These are phyloP conservation scores for Sebastes taczanowskii DNA, from an alignment of 2,797 vertebrate species.

Conservation along the genomic window DNA sequence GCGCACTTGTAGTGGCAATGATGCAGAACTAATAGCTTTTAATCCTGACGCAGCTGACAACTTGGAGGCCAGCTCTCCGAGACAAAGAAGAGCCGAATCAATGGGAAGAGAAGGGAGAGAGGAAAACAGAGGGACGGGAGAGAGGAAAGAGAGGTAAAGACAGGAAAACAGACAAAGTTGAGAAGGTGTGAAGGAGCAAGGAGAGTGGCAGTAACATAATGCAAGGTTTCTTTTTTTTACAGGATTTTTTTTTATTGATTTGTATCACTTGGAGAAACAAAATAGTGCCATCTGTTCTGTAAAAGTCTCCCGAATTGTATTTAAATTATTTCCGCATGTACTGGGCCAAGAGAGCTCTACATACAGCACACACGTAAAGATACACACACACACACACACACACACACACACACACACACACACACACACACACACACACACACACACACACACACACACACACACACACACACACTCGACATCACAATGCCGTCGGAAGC, in stretches of 20 bases:
- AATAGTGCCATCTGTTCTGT: slow-evolving; percentile 21
- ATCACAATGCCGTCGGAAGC: slow-evolving; percentile 39
- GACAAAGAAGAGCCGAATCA: slow-evolving; percentile 82
- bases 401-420: background rate
- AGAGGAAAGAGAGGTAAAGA: background rate
- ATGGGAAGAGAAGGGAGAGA: slow-evolving; percentile 60
- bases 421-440: too few relatives aligned
- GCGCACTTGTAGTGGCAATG: slow-evolving; percentile 84
- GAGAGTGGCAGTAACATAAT: background rate
- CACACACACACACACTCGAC: background rate
- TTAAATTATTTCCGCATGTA: background rate
- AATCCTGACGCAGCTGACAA: slow-evolving; percentile 88
- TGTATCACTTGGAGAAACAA: background rate
- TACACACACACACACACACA: background rate
- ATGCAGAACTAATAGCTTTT: slow-evolving; percentile 89
- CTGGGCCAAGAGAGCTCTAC: background rate
- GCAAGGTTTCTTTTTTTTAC: background rate
- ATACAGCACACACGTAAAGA: slow-evolving; percentile 21
- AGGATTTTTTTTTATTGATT: background rate
- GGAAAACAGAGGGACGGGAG: background rate
- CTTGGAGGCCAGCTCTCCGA: slow-evolving; percentile 78
- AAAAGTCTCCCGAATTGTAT: background rate
- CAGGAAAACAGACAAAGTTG: background rate
- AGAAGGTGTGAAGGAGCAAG: background rate
- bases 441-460: too few relatives aligned